Evolutionary conservation across 2,113 vertebrate genomes (phyloP).

Genomic region (Toxotes jaculatrix): DNA sequence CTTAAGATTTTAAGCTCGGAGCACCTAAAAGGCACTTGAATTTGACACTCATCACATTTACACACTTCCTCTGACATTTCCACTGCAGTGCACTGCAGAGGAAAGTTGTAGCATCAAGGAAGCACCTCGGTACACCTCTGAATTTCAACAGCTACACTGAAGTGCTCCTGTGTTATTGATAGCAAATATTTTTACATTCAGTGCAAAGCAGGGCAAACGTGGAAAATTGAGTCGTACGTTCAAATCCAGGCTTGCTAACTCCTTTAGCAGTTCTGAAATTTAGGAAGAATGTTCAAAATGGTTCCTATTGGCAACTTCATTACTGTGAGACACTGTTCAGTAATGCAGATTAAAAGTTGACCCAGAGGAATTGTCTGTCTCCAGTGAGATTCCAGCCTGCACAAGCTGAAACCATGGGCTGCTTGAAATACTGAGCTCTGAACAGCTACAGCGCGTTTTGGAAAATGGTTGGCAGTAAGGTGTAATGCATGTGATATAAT

Average conservation of each 20-base stretch:
- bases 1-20: neutral
- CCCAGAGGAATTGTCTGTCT: neutral
- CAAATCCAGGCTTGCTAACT: too few relatives aligned
- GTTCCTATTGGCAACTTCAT: too few relatives aligned
- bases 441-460: neutral
- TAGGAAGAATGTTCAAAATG: too few relatives aligned
- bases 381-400: neutral
- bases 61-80: slow-evolving; percentile 13
- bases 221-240: too few relatives aligned
- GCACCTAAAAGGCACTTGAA: neutral
- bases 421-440: neutral
- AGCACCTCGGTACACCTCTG: neutral
- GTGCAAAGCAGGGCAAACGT: neutral
- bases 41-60: neutral
- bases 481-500: too few relatives aligned
- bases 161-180: neutral
- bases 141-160: neutral
- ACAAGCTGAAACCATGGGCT: too few relatives aligned
- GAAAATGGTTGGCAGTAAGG: neutral
- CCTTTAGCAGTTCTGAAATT: too few relatives aligned
- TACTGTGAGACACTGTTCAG: too few relatives aligned
- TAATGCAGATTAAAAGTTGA: too few relatives aligned
- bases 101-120: neutral
- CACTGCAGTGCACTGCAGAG: neutral
- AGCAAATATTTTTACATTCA: neutral